Evolutionary conservation across 1,140 invertebrate species (phyloP).

Genomic region (Dreissena polymorpha): DNA sequence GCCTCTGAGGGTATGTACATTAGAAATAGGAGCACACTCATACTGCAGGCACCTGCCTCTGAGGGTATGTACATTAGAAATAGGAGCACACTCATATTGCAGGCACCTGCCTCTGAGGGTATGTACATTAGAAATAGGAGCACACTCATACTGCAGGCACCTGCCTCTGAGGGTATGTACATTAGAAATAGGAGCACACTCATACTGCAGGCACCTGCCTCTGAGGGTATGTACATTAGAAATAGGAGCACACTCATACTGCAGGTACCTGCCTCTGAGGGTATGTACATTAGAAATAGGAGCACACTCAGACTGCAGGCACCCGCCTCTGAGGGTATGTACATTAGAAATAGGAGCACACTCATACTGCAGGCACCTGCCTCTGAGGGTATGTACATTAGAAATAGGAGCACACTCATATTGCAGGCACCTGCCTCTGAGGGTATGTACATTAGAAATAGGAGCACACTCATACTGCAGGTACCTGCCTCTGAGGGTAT

Average conservation of each 20-base stretch:
- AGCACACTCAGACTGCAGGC: constrained; percentile 87
- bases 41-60: constrained; percentile 82
- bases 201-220: constrained; percentile 83
- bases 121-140: too few species aligned
- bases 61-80: constrained; percentile 64
- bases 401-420: constrained; percentile 90
- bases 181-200: too few species aligned
- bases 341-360: too few species aligned
- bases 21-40: too few species aligned
- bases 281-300: constrained; percentile 65
- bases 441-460: constrained; percentile 65
- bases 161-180: constrained; percentile 67
- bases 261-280: constrained; percentile 65
- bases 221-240: constrained; percentile 63
- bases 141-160: constrained; percentile 86
- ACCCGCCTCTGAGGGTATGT: constrained; percentile 68
- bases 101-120: constrained; percentile 70
- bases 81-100: constrained; percentile 89
- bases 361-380: constrained; percentile 85
- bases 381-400: constrained; percentile 62
- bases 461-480: constrained; percentile 88
- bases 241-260: constrained; percentile 91
- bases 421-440: constrained; percentile 79
- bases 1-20: constrained; percentile 66
- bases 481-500: constrained; percentile 69